Percentiles rank a stretch among this genome's conserved stretches.
phyloP scores from a whole-genome alignment of 2,113 vertebrate genomes.

The Megaceryle maxima region DNA sequence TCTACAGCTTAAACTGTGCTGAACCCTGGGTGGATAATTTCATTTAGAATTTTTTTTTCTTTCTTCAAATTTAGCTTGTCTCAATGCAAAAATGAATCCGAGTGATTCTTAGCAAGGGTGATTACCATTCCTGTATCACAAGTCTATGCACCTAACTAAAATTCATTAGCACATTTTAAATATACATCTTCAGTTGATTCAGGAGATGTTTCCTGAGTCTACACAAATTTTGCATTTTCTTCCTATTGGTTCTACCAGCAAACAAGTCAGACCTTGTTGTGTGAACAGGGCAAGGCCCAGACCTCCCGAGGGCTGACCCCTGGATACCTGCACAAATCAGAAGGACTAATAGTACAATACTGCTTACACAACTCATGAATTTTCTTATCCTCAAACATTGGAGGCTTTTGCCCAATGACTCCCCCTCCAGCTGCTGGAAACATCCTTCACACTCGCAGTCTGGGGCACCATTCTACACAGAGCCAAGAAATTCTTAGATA shows the following conservation, averaged over 20 bases:
- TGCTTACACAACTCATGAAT: background rate
- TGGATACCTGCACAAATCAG: background rate
- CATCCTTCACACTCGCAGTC: rapidly evolving
- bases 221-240: background rate
- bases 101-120: background rate
- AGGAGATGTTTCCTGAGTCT: background rate
- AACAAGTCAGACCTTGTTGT: background rate
- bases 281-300: background rate
- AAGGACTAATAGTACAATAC: background rate
- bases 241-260: background rate
- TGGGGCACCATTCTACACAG: background rate
- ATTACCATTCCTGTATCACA: background rate
- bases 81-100: background rate
- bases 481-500: background rate
- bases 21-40: background rate
- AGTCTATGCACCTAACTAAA: background rate
- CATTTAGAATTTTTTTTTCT: background rate
- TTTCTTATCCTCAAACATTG: background rate
- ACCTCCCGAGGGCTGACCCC: background rate
- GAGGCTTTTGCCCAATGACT: background rate
- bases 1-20: background rate
- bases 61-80: background rate
- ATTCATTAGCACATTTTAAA: background rate
- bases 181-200: background rate
- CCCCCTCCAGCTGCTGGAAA: background rate